A percentile compares a stretch with the other conserved stretches of the same genome.
Conservation (phyloP, 2,888 invertebrate species). For the Operophtera brumata region DNA sequence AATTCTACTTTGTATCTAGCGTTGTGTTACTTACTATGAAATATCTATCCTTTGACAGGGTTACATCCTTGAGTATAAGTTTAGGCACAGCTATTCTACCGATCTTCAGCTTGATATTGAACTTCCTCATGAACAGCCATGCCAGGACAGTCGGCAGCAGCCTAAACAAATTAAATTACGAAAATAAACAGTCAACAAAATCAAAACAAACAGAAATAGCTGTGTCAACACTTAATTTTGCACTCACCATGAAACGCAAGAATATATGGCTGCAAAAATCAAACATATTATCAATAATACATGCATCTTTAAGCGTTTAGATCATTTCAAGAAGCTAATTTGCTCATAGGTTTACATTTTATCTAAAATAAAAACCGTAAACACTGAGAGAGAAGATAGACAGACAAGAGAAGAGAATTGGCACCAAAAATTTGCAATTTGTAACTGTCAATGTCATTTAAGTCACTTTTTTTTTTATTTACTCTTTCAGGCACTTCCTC, state of each 20-base stretch:
- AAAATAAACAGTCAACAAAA: conserved; percentile 48
- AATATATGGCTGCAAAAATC: conserved; percentile 75
- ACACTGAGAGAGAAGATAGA: too few relatives aligned
- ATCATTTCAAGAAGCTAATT: conserved; percentile 39
- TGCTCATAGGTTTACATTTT: background rate
- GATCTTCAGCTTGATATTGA: conserved; percentile 88
- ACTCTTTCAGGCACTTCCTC: too few relatives aligned
- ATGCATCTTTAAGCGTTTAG: conserved; percentile 58
- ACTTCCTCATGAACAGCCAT: conserved; percentile 90
- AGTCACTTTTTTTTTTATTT: too few relatives aligned
- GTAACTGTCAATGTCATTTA: too few relatives aligned
- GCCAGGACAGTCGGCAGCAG: conserved; percentile 87
- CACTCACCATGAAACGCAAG: conserved; percentile 82
- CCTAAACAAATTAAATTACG: conserved; percentile 75
- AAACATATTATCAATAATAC: conserved; percentile 59
- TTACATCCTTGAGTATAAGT: conserved; percentile 89
- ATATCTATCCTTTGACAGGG: conserved; percentile 89
- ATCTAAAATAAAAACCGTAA: background rate
- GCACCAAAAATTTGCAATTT: too few relatives aligned
- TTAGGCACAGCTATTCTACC: conserved; percentile 91
- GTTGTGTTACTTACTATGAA: conserved; percentile 83
- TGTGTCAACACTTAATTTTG: conserved; percentile 34
- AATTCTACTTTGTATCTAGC: background rate
- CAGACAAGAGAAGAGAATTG: too few relatives aligned
- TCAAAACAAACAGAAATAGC: conserved; percentile 56